Percentiles rank a stretch among this genome's conserved stretches.
Evolutionary conservation across 2,113 vertebrate genomes (phyloP).

Genomic region (Colaptes auratus): DNA sequence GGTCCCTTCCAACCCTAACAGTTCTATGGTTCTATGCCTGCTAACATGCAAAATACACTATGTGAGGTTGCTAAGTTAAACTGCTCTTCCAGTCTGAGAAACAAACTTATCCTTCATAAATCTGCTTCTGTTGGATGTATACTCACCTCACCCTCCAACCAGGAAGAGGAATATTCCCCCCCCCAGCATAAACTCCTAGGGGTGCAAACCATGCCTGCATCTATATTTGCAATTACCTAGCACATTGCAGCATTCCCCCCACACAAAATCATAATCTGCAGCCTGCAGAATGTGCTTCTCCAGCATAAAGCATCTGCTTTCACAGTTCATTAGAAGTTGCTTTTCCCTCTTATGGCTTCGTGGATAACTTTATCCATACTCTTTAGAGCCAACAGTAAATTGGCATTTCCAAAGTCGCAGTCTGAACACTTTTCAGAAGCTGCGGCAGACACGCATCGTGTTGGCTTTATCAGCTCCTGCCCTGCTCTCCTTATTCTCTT

Average conservation of each 20-base stretch:
- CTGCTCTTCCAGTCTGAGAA: background rate
- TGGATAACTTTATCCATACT: background rate
- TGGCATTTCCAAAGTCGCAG: background rate
- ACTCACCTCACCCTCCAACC: background rate
- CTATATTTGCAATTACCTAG: background rate
- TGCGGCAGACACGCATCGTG: fast-evolving
- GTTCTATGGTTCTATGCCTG: background rate
- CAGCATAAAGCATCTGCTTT: constrained; percentile 54
- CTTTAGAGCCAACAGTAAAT: background rate
- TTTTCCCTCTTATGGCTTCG: constrained; percentile 3
- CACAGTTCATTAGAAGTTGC: constrained; percentile 28
- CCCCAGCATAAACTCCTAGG: background rate
- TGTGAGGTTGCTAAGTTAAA: background rate
- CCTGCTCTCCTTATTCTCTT: background rate
- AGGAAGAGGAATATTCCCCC: background rate
- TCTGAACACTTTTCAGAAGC: background rate
- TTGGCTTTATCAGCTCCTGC: background rate
- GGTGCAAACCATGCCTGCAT: background rate
- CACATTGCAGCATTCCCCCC: background rate
- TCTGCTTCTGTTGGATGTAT: background rate
- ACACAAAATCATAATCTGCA: background rate
- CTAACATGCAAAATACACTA: background rate
- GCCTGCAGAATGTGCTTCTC: constrained; percentile 19
- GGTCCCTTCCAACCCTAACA: no score
- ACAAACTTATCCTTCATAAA: background rate